These are phyloP conservation scores for Periphyllus acericola DNA, from an alignment of 2,888 invertebrate genomes.

Conservation along the genomic window DNA sequence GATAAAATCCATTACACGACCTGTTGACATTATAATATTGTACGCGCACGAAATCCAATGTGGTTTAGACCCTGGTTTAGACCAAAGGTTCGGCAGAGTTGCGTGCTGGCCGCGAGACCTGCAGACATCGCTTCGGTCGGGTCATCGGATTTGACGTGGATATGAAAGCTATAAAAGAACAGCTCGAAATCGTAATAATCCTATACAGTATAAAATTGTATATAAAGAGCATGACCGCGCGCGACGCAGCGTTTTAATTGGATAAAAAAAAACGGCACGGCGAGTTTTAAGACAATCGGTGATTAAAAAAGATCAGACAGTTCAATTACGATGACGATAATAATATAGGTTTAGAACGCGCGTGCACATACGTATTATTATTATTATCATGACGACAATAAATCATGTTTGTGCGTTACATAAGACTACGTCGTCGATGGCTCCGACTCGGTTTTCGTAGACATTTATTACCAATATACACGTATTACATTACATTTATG, in stretches of 20 bases:
- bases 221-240: background rate
- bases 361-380: background rate
- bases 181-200: background rate
- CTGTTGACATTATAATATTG: background rate
- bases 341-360: background rate
- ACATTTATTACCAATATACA: background rate
- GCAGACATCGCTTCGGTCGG: background rate
- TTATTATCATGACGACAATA: background rate
- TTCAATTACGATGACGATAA: background rate
- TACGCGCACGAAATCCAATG: background rate
- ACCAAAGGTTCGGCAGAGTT: background rate
- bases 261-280: background rate
- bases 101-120: background rate
- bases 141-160: background rate
- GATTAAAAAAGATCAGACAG: conserved; percentile 24
- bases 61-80: background rate
- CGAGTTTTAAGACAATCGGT: background rate
- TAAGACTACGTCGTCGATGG: background rate
- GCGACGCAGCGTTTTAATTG: background rate
- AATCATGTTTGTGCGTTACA: conserved; percentile 4
- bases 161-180: background rate
- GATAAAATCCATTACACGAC: background rate
- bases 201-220: too few relatives aligned
- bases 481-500: too few relatives aligned
- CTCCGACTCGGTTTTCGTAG: background rate